Base-by-base conservation (phyloP, 2,888 invertebrate species). In the Spisula solida region DNA sequence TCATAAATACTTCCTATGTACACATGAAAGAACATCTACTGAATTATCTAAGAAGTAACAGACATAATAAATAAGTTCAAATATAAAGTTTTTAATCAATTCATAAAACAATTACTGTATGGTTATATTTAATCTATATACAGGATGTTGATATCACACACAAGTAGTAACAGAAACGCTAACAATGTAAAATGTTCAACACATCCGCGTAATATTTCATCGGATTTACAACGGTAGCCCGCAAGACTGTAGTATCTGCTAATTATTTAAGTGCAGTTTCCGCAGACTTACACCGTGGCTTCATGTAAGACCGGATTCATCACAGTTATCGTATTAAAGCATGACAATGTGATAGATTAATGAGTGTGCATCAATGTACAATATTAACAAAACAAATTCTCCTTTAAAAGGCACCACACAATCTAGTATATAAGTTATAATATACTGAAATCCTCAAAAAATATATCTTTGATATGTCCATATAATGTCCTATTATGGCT, bases 371-470 rank as follows among this genome's bases (percentile, higher is more conserved):
- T 12, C 10, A 75, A 75, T 75, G 20, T 25, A 75, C 34, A 75
- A 75, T 75, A 34, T 25, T 16, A 75, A 34, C 34, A 34, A 31
- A 75, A 75, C 75, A 75, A 34, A 14, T 8, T 75, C 75, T 75
- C 75, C 75, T 75, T 75, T 75, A 31, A 75, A 75, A 75, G 75
- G 75, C 75, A 75, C 75, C 29, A 75, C 29, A 25, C 60, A 66
- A 66, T 66, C n/a, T 66, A 12, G n/a, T 66, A 66, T 66, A 66
- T 25, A 66, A 12, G 10, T n/a, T 66, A 66, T 20, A 66, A 66
- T 66, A 66, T 66, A 66, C 25, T 66, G 25, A 66, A 56, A 66
- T 66, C 60, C 10, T 66, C 25, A 66, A 66, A 66, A n/a, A 66
- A 66, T 66, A 66, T 66, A 66, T 25, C 60, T 66, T 25, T 66